Evolutionary conservation across 2,888 invertebrate species (phyloP).

Genomic region (Argyresthia albistria): DNA sequence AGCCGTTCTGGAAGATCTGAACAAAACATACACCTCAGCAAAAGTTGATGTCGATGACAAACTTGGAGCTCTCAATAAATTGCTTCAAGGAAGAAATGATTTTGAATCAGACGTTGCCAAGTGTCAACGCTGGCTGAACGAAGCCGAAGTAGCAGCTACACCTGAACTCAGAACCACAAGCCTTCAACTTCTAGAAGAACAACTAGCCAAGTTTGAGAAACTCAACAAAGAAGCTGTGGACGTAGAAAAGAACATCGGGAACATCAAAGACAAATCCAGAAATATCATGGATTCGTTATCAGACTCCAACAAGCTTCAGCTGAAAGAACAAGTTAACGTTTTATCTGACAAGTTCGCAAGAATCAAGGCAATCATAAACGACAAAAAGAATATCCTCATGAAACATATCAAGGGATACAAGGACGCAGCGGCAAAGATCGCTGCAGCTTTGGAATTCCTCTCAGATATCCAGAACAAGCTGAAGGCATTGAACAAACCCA

Average conservation of each 20-base stretch:
- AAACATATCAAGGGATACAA: conserved; percentile 87
- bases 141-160: conserved; percentile 89
- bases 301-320: conserved; percentile 87
- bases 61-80: conserved; percentile 78
- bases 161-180: conserved; percentile 86
- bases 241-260: conserved; percentile 79
- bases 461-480: conserved; percentile 87
- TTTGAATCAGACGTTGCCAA: conserved; percentile 87
- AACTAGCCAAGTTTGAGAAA: conserved; percentile 87
- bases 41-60: conserved; percentile 82
- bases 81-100: conserved; percentile 82
- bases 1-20: conserved; percentile 77
- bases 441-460: conserved; percentile 85
- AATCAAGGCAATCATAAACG: conserved; percentile 81
- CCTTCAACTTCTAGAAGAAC: conserved; percentile 88
- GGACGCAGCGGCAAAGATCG: conserved; percentile 84
- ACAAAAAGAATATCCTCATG: conserved; percentile 80
- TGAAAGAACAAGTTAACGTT: conserved; percentile 85
- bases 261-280: conserved; percentile 85
- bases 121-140: conserved; percentile 90
- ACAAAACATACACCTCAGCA: conserved; percentile 79
- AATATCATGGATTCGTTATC: conserved; percentile 84
- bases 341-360: conserved; percentile 84
- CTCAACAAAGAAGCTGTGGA: conserved; percentile 81
- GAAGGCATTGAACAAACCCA: conserved; percentile 86